A percentile compares a stretch with the other conserved stretches of the same genome.
Evolutionary conservation across 2,797 vertebrate genomes (phyloP).

Genomic region (Eulemur rubriventer): DNA sequence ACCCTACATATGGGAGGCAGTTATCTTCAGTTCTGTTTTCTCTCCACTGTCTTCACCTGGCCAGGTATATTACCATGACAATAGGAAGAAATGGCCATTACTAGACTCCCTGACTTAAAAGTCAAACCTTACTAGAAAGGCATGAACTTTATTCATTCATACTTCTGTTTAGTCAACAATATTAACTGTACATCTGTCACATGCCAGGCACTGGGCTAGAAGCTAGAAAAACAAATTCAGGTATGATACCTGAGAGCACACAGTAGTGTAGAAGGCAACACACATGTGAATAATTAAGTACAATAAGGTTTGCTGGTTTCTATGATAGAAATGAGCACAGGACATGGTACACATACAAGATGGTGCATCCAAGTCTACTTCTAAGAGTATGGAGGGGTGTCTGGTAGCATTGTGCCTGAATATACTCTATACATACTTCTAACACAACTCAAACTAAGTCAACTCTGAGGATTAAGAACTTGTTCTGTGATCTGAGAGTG

Average conservation of each 20-base stretch:
- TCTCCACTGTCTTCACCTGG: background rate
- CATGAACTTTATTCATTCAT: background rate
- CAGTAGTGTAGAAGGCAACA: background rate
- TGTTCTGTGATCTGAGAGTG: background rate
- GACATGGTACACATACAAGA: background rate
- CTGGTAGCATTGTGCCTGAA: background rate
- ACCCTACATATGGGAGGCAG: background rate
- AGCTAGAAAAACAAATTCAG: constrained; percentile 14
- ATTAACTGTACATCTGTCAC: background rate
- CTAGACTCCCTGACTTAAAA: background rate
- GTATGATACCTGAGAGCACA: background rate
- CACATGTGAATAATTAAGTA: background rate
- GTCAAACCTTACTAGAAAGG: background rate
- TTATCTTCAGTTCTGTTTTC: background rate
- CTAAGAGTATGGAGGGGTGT: background rate
- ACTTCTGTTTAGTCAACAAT: background rate
- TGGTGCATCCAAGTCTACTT: background rate
- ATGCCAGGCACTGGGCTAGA: background rate
- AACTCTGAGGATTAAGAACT: background rate
- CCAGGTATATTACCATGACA: background rate
- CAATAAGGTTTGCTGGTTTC: background rate
- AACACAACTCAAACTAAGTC: background rate
- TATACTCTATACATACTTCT: background rate
- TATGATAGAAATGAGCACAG: background rate
- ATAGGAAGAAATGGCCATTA: background rate